Conservation (phyloP, 2,888 invertebrate genomes). For the Oasisia sp. region DNA sequence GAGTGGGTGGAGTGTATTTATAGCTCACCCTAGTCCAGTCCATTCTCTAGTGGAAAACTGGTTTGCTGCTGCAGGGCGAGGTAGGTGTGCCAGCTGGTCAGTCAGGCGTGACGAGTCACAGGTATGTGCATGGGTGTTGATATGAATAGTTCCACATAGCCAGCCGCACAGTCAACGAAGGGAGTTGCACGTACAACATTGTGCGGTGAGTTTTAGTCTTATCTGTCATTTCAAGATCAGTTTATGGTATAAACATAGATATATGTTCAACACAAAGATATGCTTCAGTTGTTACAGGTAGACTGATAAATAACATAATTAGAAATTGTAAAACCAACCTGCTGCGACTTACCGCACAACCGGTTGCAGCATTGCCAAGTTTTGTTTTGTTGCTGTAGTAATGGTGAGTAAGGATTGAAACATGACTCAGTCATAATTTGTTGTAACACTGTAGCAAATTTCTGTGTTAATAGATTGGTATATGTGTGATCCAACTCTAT, state of each 20-base stretch:
- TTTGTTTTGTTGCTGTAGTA: not conserved
- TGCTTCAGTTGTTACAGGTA: not conserved
- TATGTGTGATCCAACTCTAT: not conserved
- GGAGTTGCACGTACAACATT: not conserved
- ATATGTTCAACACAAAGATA: not conserved
- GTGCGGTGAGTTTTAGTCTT: not conserved
- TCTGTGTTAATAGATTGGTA: not conserved
- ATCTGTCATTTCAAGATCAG: not conserved
- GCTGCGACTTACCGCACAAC: not conserved
- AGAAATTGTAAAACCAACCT: not conserved
- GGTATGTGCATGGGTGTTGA: constrained; percentile 12
- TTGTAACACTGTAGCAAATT: not conserved
- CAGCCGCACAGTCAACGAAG: not conserved
- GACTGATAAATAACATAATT: not conserved
- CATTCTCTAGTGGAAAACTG: not conserved
- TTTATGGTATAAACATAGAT: not conserved
- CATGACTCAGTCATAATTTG: not conserved
- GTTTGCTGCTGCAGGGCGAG: not conserved
- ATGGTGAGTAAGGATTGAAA: not conserved
- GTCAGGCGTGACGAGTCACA: not conserved
- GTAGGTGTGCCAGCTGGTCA: not conserved
- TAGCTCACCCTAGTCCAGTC: not conserved
- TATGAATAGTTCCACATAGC: not conserved
- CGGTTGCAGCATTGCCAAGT: not conserved
- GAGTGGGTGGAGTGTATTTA: not conserved